These are phyloP conservation scores for Andrena haemorrhoa DNA, from an alignment of 2,888 invertebrate species.

Conservation along the genomic window DNA sequence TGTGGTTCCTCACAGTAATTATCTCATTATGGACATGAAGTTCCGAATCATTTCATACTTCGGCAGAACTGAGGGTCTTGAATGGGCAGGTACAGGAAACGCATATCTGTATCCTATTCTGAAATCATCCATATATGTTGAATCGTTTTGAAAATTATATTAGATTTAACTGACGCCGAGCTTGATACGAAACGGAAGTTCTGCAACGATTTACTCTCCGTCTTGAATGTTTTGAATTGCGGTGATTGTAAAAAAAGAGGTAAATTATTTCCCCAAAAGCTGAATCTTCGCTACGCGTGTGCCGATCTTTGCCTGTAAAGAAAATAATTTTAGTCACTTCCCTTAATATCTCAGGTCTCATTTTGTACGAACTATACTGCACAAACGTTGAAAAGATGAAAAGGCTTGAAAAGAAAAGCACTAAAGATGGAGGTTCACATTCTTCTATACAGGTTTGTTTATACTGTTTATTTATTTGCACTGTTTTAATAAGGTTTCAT, in stretches of 20 bases:
- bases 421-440: conserved; percentile 41
- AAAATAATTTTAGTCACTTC: conserved; percentile 1
- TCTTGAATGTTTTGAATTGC: conserved; percentile 87
- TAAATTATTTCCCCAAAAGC: conserved; percentile 42
- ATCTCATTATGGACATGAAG: conserved; percentile 88
- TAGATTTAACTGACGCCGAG: conserved; percentile 88
- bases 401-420: conserved; percentile 53
- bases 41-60: conserved; percentile 88
- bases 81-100: conserved; percentile 87
- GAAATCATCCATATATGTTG: neutral
- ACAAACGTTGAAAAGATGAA: conserved; percentile 75
- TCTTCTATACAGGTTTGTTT: conserved; percentile 56
- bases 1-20: conserved; percentile 87
- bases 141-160: neutral
- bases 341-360: conserved; percentile 74
- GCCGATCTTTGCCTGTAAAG: neutral
- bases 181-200: conserved; percentile 87
- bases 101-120: conserved; percentile 19
- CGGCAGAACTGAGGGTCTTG: conserved; percentile 86
- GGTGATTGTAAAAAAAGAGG: conserved; percentile 84
- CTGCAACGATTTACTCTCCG: conserved; percentile 87
- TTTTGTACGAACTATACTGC: conserved; percentile 81
- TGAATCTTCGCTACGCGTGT: neutral
- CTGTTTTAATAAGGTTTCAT: conserved; percentile 19
- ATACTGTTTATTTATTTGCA: conserved; percentile 21